These are phyloP conservation scores for Stenodema calcarata DNA, from an alignment of 2,888 invertebrate genomes.

Conservation along the genomic window DNA sequence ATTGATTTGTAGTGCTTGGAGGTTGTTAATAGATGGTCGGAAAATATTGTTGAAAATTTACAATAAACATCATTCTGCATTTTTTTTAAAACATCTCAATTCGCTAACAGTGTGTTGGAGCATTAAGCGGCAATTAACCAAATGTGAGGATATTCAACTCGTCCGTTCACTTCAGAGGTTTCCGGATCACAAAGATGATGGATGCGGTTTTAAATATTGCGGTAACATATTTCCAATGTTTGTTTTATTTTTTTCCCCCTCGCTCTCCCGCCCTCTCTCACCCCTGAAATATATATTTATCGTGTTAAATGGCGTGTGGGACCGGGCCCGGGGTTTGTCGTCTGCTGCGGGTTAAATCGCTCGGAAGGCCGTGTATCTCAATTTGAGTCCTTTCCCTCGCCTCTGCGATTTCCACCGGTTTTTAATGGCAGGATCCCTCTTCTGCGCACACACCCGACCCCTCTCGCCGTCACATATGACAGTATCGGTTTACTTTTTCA, in stretches of 20 bases:
- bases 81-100: too few relatives aligned
- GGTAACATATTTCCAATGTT: constrained; percentile 10
- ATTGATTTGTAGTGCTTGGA: too few relatives aligned
- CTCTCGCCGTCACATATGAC: neutral
- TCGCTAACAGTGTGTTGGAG: too few relatives aligned
- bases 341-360: constrained; percentile 29
- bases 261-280: neutral
- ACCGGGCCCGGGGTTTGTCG: neutral
- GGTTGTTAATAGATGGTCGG: too few relatives aligned
- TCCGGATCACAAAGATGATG: neutral
- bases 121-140: too few relatives aligned
- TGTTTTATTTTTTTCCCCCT: neutral
- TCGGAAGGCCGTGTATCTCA: constrained; percentile 35
- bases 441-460: neutral
- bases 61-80: too few relatives aligned
- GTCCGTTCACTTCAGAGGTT: too few relatives aligned
- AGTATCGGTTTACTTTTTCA: neutral
- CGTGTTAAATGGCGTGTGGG: constrained; percentile 27
- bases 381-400: neutral
- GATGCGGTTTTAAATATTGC: constrained; percentile 10
- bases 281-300: neutral
- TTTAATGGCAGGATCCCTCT: neutral
- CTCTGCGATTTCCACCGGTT: neutral
- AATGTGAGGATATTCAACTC: too few relatives aligned
- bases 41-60: too few relatives aligned